These are phyloP conservation scores for Zophobas atratus DNA, from an alignment of 1,140 invertebrate species.

Conservation along the genomic window DNA sequence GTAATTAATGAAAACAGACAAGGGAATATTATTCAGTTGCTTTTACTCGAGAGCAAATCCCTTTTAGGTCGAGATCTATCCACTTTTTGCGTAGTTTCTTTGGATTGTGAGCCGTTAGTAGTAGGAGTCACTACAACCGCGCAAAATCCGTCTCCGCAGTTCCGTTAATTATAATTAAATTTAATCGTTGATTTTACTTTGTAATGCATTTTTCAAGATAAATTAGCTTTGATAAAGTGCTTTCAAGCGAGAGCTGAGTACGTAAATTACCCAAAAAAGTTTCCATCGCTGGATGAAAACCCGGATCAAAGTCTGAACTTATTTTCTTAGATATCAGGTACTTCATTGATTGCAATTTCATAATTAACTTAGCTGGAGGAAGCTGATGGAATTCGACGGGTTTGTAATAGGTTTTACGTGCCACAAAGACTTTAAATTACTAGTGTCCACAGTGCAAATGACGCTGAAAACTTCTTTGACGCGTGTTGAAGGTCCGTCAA, in stretches of 20 bases:
- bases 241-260: constrained; percentile 46
- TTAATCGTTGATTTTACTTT: constrained; percentile 54
- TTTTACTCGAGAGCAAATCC: no score
- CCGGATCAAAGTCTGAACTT: constrained; percentile 53
- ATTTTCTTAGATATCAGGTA: constrained; percentile 52
- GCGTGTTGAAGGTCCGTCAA: no score
- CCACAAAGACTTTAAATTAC: no score
- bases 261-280: constrained; percentile 53
- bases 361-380: constrained; percentile 44
- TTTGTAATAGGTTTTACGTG: no score
- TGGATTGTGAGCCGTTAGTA: no score
- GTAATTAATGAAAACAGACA: no score
- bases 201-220: constrained; percentile 54
- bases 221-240: constrained; percentile 55
- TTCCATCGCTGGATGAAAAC: constrained; percentile 41
- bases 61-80: no score
- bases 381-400: no score
- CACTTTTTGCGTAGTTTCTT: no score
- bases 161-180: constrained; percentile 45
- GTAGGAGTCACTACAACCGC: background rate
- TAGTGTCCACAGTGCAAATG: no score
- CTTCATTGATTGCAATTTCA: constrained; percentile 52
- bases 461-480: no score
- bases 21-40: no score
- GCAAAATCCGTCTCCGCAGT: background rate